Conservation (phyloP, 1,140 invertebrate genomes). For the Ostrea edulis region DNA sequence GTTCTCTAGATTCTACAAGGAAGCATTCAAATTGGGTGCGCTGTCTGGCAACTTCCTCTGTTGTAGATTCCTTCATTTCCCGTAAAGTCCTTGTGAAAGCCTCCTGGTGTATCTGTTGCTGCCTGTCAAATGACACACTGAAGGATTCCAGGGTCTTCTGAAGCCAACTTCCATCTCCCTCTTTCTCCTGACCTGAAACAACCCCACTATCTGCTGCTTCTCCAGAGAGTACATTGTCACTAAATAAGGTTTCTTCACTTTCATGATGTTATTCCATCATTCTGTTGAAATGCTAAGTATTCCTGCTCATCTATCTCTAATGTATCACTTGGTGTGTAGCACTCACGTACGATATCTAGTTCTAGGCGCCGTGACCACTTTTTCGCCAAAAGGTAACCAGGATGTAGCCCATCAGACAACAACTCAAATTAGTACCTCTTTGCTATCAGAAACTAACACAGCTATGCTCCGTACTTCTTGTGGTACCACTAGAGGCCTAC, state of each 20-base stretch:
- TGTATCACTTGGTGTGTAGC: neutral
- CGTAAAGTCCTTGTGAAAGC: neutral
- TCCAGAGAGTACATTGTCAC: too few species aligned
- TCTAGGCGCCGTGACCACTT: constrained; percentile 19
- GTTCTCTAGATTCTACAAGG: neutral
- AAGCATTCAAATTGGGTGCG: neutral
- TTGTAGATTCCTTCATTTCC: neutral
- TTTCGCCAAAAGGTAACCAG: neutral
- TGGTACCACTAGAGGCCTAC: neutral
- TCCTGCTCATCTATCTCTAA: neutral
- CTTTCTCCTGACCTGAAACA: neutral
- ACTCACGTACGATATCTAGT: neutral
- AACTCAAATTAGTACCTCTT: constrained; percentile 10
- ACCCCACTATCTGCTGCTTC: neutral
- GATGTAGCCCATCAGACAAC: neutral
- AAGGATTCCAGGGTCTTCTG: neutral
- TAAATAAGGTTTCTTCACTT: neutral
- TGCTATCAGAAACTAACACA: neutral
- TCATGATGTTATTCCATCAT: neutral
- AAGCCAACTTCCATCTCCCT: neutral
- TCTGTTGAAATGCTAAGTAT: neutral
- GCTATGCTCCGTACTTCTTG: neutral
- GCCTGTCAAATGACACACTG: neutral
- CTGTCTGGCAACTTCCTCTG: neutral
- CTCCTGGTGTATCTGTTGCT: neutral